phyloP scores from a whole-genome alignment of 2,888 invertebrate species.

The Cheilosia scutellata region DNA sequence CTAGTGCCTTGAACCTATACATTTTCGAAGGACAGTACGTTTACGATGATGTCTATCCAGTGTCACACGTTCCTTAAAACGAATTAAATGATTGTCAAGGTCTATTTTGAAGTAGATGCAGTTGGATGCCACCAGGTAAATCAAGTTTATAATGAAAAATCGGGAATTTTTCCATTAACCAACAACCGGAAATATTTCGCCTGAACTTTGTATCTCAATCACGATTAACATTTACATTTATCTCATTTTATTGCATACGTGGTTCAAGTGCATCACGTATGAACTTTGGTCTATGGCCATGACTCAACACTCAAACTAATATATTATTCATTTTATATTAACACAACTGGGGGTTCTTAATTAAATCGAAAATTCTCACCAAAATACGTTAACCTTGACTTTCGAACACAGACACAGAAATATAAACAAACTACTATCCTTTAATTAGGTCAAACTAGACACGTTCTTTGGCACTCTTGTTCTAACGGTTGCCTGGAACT shows the following conservation, averaged over 20 bases:
- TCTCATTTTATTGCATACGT: not conserved
- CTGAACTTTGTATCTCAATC: slow-evolving; percentile 40
- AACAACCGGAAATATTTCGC: slow-evolving; percentile 46
- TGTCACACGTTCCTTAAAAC: not conserved
- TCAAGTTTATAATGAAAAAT: slow-evolving; percentile 16
- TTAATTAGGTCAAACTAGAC: slow-evolving; percentile 39
- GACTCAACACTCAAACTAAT: slow-evolving; percentile 38
- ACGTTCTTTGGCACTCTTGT: slow-evolving; percentile 2
- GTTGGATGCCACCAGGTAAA: slow-evolving; percentile 21
- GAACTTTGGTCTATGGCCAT: slow-evolving; percentile 6
- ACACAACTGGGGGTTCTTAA: slow-evolving; percentile 11
- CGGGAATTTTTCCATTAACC: slow-evolving; percentile 29
- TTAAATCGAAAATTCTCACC: slow-evolving; percentile 40
- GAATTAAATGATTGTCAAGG: slow-evolving; percentile 4
- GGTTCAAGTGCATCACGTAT: slow-evolving; percentile 18
- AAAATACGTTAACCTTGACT: slow-evolving; percentile 20
- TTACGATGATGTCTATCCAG: not conserved
- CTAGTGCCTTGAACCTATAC: not conserved
- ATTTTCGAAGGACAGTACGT: slow-evolving; percentile 12
- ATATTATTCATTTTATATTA: slow-evolving; percentile 12
- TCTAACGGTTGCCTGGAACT: slow-evolving; percentile 26
- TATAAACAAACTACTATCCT: slow-evolving; percentile 12
- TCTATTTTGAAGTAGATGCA: not conserved
- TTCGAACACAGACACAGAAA: not conserved
- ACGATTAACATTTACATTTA: not conserved